Conservation (phyloP, 2,113 vertebrate genomes). For the Leptodactylus fuscus region DNA sequence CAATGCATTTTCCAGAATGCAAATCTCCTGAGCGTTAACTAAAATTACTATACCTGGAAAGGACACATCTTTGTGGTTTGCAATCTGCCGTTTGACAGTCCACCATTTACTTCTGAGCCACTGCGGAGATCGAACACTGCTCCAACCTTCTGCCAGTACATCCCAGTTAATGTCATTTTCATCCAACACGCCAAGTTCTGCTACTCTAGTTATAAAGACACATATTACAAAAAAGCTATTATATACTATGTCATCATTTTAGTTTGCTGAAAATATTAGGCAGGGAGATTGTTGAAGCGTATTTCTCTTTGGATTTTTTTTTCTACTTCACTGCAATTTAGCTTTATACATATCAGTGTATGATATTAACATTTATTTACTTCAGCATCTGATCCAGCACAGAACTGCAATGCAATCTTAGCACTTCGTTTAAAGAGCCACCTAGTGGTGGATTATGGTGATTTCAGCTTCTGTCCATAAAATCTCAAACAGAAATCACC, state of each 20-base stretch:
- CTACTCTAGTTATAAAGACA: conserved; percentile 80
- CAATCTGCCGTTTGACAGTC: conserved; percentile 98
- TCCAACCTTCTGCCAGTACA: conserved; percentile 93
- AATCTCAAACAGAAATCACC: too few species aligned
- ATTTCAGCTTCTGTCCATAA: too few species aligned
- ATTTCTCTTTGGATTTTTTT: too few species aligned
- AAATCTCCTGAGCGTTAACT: neutral
- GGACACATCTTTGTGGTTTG: conserved; percentile 97
- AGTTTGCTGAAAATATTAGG: neutral
- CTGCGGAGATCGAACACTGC: conserved; percentile 95
- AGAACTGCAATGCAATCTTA: too few species aligned
- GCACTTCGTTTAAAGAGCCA: too few species aligned
- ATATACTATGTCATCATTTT: neutral
- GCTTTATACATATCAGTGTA: too few species aligned
- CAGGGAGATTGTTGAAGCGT: neutral
- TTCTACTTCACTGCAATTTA: too few species aligned
- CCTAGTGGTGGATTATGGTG: too few species aligned
- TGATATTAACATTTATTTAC: too few species aligned
- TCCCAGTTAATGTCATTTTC: conserved; percentile 98
- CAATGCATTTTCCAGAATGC: neutral
- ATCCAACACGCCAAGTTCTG: conserved; percentile 89
- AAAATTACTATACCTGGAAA: conserved; percentile 81
- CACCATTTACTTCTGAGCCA: conserved; percentile 99
- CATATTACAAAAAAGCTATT: neutral
- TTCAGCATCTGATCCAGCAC: too few species aligned